phyloP scores from a whole-genome alignment of 2,888 invertebrate species.

The Trichopria drosophilae region DNA sequence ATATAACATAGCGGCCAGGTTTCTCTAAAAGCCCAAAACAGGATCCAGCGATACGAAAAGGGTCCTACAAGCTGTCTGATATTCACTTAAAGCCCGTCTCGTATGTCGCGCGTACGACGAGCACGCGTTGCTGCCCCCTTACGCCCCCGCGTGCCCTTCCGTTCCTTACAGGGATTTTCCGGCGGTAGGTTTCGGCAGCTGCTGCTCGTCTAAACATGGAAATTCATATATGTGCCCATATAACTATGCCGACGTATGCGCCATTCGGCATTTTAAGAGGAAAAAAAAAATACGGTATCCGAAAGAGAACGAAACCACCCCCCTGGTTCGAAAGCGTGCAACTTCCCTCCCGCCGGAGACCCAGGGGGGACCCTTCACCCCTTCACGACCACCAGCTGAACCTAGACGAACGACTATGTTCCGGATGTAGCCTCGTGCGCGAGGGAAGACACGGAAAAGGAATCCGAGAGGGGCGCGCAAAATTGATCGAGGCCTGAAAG shows the following conservation, averaged over 20 bases:
- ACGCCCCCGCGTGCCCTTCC: neutral
- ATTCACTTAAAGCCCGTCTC: too few species aligned
- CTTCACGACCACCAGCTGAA: conserved; percentile 36
- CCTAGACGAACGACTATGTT: conserved; percentile 12
- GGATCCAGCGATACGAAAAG: too few species aligned
- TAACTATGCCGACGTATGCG: conserved; percentile 32
- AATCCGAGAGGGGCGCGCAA: conserved; percentile 6
- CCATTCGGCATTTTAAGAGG: conserved; percentile 28
- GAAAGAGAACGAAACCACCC: conserved; percentile 5
- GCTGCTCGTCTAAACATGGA: conserved; percentile 46
- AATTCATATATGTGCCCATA: conserved; percentile 38
- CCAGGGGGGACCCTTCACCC: conserved; percentile 7
- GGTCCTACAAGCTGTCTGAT: too few species aligned
- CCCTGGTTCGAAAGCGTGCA: neutral
- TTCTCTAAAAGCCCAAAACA: too few species aligned
- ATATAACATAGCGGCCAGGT: too few species aligned
- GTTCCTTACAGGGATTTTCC: too few species aligned
- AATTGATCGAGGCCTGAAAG: neutral
- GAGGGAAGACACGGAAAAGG: conserved; percentile 7
- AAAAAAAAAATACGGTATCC: conserved; percentile 7
- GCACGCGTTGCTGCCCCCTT: conserved; percentile 8
- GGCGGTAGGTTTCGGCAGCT: conserved; percentile 31
- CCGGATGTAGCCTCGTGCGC: conserved; percentile 9
- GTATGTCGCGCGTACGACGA: conserved; percentile 5
- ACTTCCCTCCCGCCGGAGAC: too few species aligned